A percentile compares a stretch with the other conserved stretches of the same genome.
These are phyloP conservation scores for Rallus crepitans DNA, from an alignment of 2,797 vertebrate genomes.

Conservation along the genomic window DNA sequence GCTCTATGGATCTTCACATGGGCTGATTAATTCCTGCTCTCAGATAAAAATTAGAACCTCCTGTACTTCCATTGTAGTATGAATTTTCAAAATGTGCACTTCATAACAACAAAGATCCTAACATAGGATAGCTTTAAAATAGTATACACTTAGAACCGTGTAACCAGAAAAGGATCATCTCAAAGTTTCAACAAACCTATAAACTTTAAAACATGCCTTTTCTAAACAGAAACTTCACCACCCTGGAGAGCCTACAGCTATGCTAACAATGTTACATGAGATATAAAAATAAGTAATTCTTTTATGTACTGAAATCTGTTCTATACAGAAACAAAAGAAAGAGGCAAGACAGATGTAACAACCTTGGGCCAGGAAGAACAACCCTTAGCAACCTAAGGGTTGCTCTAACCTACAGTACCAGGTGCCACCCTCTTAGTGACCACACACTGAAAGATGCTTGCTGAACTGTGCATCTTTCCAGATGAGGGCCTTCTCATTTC, in stretches of 20 bases:
- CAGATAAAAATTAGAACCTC: neutral
- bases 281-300: neutral
- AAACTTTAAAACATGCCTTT: slow-evolving; percentile 16
- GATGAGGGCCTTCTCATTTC: neutral
- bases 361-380: neutral
- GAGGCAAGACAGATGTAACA: neutral
- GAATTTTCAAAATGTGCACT: neutral
- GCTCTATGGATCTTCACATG: neutral
- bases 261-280: slow-evolving; percentile 40
- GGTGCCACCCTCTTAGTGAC: neutral
- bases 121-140: neutral
- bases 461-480: neutral
- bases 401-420: neutral
- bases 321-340: neutral
- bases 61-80: neutral
- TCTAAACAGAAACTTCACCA: slow-evolving; percentile 34
- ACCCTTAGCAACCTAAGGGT: neutral
- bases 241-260: slow-evolving; percentile 5
- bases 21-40: neutral
- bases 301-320: neutral
- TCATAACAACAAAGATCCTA: neutral
- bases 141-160: neutral
- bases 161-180: neutral
- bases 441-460: accelerated
- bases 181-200: slow-evolving; percentile 12